Conservation (phyloP, 2,113 vertebrate species). For the Myotis brandtii region DNA sequence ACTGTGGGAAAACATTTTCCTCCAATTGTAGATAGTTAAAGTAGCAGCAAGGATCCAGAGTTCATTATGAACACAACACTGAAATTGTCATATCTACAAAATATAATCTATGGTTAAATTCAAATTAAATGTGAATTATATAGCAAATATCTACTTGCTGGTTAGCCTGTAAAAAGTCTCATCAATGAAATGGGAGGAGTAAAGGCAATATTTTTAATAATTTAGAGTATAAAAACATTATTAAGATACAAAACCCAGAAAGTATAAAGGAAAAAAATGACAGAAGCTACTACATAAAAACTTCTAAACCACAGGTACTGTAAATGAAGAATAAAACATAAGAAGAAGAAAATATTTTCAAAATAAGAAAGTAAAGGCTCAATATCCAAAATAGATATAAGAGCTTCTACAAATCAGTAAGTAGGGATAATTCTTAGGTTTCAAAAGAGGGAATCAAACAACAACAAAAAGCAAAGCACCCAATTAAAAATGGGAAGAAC, state of each 20-base stretch:
- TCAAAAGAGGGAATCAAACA: background rate
- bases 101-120: background rate
- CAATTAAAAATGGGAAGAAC: background rate
- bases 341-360: background rate
- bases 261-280: background rate
- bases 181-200: background rate
- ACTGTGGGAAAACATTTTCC: background rate
- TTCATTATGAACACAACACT: background rate
- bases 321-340: background rate
- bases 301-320: background rate
- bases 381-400: background rate
- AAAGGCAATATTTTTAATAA: slow-evolving; percentile 21
- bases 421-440: background rate
- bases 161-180: background rate
- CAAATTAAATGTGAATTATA: background rate
- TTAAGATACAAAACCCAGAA: background rate
- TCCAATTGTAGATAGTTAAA: background rate
- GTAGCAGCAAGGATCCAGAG: background rate
- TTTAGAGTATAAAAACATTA: background rate
- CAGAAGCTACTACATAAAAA: background rate
- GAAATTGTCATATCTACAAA: background rate
- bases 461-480: background rate
- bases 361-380: background rate
- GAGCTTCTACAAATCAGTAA: background rate
- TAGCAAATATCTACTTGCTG: background rate